These are phyloP conservation scores for Chrysolina oricalcia DNA, from an alignment of 2,888 invertebrate genomes.

Conservation along the genomic window DNA sequence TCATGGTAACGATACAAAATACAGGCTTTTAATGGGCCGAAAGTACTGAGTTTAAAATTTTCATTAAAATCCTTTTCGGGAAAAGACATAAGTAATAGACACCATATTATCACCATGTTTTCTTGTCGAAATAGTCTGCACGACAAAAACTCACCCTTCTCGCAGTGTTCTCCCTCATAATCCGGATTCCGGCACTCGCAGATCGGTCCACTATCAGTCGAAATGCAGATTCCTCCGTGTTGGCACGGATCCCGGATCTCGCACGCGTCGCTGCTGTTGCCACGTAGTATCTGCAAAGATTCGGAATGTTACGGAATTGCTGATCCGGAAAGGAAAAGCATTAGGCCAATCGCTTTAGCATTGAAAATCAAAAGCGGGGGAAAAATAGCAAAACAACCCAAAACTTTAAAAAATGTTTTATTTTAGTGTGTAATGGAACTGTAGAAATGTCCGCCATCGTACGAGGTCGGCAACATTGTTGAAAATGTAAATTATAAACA, in stretches of 20 bases:
- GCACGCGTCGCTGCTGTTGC: conserved; percentile 88
- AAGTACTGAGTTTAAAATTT: not conserved
- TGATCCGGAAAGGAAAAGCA: not conserved
- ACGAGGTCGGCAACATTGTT: too few species aligned
- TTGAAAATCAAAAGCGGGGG: too few species aligned
- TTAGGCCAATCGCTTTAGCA: too few species aligned
- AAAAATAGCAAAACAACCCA: too few species aligned
- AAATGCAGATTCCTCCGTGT: conserved; percentile 96
- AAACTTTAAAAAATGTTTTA: too few species aligned
- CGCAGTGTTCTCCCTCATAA: conserved; percentile 94
- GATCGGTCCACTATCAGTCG: conserved; percentile 93
- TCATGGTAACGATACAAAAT: too few species aligned
- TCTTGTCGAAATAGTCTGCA: not conserved
- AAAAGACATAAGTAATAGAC: not conserved
- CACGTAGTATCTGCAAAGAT: conserved; percentile 71
- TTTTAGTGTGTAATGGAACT: too few species aligned
- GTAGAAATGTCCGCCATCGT: too few species aligned
- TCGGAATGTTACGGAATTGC: conserved; percentile 4
- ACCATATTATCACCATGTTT: not conserved
- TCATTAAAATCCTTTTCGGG: not conserved
- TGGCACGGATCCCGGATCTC: conserved; percentile 93
- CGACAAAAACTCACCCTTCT: conserved; percentile 82
- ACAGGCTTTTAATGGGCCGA: too few species aligned
- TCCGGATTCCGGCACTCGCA: conserved; percentile 96
- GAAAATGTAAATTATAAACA: too few species aligned